Base-by-base conservation (phyloP, 2,797 vertebrate species). In the Urosaurus nigricauda region DNA sequence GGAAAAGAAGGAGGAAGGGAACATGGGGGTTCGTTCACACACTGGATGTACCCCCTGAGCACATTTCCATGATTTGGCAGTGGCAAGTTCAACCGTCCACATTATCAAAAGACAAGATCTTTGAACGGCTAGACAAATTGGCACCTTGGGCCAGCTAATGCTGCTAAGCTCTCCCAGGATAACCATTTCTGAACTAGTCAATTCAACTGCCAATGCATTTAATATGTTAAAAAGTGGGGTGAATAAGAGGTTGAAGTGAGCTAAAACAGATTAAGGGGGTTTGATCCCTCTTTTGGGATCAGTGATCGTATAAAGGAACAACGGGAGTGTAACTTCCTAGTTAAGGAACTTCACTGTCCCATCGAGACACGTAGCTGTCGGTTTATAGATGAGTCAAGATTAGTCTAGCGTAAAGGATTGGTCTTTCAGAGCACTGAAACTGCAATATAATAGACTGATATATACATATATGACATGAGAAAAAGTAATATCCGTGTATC, bases 1-100 rank as follows among this genome's bases (percentile, higher is more conserved):
- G 73, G 85, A 90, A 47, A 4, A n/a, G 93, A 93, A 40, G 65
- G 79, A 68, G 68, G 6, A 26, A 83, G 58, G 79, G 0, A 92
- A 88, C 92, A 81, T 70, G 29, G 87, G 5, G 53, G 53, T 32
- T 79, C 4, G 5, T 71, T 84, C 8, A n/a, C 4, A n/a, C 63
- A 47, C 6, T 5, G 65, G 3, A 5, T 32, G 12, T 26, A 40
- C 77, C 21, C 21, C 29, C 12, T 13, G 26, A 82, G 37, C 29
- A 26, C 17, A 74, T 47, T 70, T 63, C 19, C 51, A 43, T 1
- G 40, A 17, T 37, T 8, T 29, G 17, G 24, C 24, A 0, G n/a
- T 11, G 14, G 47, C 43, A 40, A 53, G 73, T 58, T 79, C 58
- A 77, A 83, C 40, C 71, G 17, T 40, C 32, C 1, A 17, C 29